Evolutionary conservation across 2,888 invertebrate genomes (phyloP).

Genomic region (Petrophora chlorosata): DNA sequence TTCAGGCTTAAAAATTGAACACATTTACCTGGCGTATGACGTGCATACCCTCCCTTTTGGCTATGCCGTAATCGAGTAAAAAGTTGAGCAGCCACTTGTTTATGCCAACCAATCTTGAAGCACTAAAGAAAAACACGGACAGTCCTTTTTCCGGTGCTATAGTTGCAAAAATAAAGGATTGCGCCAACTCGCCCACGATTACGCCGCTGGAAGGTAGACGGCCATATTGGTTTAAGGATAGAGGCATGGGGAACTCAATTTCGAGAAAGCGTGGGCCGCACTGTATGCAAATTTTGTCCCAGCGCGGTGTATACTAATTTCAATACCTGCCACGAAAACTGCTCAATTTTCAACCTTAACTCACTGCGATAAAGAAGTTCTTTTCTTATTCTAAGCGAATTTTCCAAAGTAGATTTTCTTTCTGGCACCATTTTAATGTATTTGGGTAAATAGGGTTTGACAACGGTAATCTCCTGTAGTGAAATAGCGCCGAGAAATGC

Average conservation of each 20-base stretch:
- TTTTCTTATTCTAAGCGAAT: conserved; percentile 15
- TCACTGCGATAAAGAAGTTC: conserved; percentile 15
- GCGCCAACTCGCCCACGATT: conserved; percentile 8
- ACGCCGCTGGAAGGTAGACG: conserved; percentile 8
- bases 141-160: neutral
- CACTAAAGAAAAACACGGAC: too few relatives aligned
- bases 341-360: conserved; percentile 25
- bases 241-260: conserved; percentile 55
- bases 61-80: too few relatives aligned
- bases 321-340: conserved; percentile 26
- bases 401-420: conserved; percentile 32
- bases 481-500: conserved; percentile 15
- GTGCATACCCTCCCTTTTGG: too few relatives aligned
- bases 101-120: too few relatives aligned
- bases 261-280: conserved; percentile 44
- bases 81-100: too few relatives aligned
- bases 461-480: conserved; percentile 25
- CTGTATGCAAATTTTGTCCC: conserved; percentile 56
- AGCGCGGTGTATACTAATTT: conserved; percentile 52
- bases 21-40: too few relatives aligned
- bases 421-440: conserved; percentile 31
- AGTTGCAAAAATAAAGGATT: conserved; percentile 22
- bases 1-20: too few relatives aligned
- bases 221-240: conserved; percentile 58
- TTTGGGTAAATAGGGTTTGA: conserved; percentile 31